Evolutionary conservation across 2,888 invertebrate species (phyloP), one percentile per base, ranked within the genome.

Genomic region (Diabrotica balteata): DNA sequence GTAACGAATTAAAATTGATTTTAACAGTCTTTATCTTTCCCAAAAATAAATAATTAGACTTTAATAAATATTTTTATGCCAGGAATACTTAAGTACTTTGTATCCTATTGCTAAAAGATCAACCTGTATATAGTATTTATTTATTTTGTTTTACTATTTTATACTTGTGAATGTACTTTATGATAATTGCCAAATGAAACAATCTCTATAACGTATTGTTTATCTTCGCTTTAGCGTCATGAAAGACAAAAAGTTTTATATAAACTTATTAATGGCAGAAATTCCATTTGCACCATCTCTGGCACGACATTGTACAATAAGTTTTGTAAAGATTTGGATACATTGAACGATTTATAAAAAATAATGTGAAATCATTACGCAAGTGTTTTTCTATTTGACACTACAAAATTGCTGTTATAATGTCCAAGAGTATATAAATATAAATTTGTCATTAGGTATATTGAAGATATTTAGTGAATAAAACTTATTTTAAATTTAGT

Each of bases 371-470:
- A 53, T 32, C 50, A 47, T 49, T 9, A 52, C 59, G n/a, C 60
- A 22, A 59, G 50, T 53, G 52, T 67, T 63, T 58, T 62, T 58
- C 50, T 43, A 58, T 66, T 67, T 54, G 49, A 54, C 52, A 54
- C 63, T 63, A 59, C 62, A 66, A 66, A 62, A 66, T 69, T 69
- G 57, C 66, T 66, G 69, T 69, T 69, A 66, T 59, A 59, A 62
- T 67, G 67, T 63, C 67, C 69, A 69, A 62, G 65, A 69, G 66
- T 66, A 66, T 64, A 68, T 68, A 60, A 63, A 59, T 67, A 68
- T 69, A 51, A 69, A 69, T 69, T 66, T 69, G 69, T 69, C 69
- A 69, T 59, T 66, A 69, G 63, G 65, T 63, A 66, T 69, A 69
- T 66, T 62, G 63, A 59, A 66, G 59, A 63, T 68, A 68, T 64